Percentiles rank a stretch among this genome's conserved stretches.
Conservation (phyloP, 2,113 vertebrate genomes). For the Psittacara wagleri region DNA sequence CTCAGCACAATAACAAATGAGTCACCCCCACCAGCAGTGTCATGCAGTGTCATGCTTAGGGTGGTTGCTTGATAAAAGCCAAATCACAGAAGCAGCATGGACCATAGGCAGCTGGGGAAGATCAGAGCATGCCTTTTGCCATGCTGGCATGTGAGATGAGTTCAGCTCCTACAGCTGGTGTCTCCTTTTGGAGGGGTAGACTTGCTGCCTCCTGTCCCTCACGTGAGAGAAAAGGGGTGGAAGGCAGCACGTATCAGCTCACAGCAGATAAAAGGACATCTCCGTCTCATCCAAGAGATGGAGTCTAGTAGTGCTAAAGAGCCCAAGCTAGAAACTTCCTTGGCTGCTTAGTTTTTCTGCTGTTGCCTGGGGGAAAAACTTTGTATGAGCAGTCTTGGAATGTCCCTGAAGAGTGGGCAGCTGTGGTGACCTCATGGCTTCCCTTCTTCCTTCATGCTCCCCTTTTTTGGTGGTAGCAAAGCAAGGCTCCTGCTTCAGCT, state of each 20-base stretch:
- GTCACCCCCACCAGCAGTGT: not conserved
- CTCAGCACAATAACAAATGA: conserved; percentile 9
- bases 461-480: not conserved
- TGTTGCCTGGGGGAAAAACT: not conserved
- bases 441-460: not conserved
- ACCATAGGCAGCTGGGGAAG: not conserved
- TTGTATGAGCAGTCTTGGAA: not conserved
- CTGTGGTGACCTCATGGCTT: not conserved
- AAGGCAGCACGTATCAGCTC: not conserved
- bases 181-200: not conserved
- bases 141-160: not conserved
- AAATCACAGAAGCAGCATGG: not conserved
- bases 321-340: not conserved
- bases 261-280: not conserved
- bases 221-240: not conserved
- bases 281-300: not conserved
- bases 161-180: not conserved
- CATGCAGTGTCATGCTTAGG: fast-evolving
- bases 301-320: not conserved
- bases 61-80: not conserved
- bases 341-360: not conserved
- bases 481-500: conserved; percentile 34
- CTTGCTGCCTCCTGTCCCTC: not conserved
- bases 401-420: not conserved
- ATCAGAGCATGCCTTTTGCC: not conserved